These are phyloP conservation scores for Malaclemys terrapin DNA, from an alignment of 2,113 vertebrate genomes.

Conservation along the genomic window DNA sequence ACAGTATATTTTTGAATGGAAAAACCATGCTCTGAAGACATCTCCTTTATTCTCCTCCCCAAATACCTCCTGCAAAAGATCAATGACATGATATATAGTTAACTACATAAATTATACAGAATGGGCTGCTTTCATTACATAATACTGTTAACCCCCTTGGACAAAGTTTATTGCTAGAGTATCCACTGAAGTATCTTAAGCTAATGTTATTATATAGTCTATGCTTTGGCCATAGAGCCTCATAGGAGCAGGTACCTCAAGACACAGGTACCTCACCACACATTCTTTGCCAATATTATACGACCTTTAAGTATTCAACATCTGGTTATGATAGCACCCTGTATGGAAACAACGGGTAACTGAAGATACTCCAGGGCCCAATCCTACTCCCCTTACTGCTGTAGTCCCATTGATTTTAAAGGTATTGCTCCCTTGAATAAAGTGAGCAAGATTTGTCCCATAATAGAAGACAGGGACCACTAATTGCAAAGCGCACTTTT, in stretches of 20 bases:
- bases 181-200: rapidly evolving
- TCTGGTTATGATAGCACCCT: neutral
- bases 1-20: neutral
- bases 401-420: neutral
- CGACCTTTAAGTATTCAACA: neutral
- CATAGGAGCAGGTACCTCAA: neutral
- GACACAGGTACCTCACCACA: neutral
- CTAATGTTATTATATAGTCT: neutral
- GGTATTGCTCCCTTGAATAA: neutral
- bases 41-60: neutral
- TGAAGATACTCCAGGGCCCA: neutral
- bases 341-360: neutral
- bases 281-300: neutral
- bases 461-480: neutral
- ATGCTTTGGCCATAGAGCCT: neutral
- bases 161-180: neutral
- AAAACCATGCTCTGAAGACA: neutral
- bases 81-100: neutral
- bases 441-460: neutral
- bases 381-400: neutral
- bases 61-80: neutral
- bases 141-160: neutral
- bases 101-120: neutral
- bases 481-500: neutral
- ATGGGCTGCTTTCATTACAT: neutral